These are phyloP conservation scores for Cyprinella venusta DNA, from an alignment of 2,797 vertebrate species.

Conservation along the genomic window DNA sequence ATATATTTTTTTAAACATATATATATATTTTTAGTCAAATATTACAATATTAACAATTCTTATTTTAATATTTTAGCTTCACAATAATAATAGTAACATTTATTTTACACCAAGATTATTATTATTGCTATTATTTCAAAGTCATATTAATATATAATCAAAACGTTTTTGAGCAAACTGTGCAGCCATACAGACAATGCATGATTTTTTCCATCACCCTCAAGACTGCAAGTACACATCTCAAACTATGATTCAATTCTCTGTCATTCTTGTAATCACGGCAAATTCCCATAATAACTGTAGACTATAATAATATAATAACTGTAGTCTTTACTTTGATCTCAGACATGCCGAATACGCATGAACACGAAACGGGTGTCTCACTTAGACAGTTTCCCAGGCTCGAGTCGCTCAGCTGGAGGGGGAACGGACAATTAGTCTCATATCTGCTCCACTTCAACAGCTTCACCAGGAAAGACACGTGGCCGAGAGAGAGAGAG, in stretches of 20 bases:
- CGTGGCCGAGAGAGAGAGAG: no score
- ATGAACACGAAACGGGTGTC: not conserved
- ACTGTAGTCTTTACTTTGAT: not conserved
- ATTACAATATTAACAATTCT: not conserved
- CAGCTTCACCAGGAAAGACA: no score
- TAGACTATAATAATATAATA: not conserved
- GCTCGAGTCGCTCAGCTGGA: not conserved
- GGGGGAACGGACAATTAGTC: no score
- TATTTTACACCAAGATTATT: not conserved
- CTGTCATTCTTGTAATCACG: not conserved
- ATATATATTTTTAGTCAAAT: no score
- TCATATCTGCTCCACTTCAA: no score
- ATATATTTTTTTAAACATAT: no score
- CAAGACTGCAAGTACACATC: not conserved
- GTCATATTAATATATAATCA: no score
- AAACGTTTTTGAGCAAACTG: not conserved
- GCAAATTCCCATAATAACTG: not conserved
- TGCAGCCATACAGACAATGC: not conserved
- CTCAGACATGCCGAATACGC: not conserved
- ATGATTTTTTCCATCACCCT: not conserved
- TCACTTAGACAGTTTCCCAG: conserved; percentile 42
- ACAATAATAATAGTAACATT: not conserved
- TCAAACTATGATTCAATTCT: not conserved
- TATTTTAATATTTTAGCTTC: not conserved
- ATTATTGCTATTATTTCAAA: not conserved